A percentile compares a stretch with the other conserved stretches of the same genome.
Conservation (phyloP, 2,797 vertebrate species). For the Gobionotothen gibberifrons region DNA sequence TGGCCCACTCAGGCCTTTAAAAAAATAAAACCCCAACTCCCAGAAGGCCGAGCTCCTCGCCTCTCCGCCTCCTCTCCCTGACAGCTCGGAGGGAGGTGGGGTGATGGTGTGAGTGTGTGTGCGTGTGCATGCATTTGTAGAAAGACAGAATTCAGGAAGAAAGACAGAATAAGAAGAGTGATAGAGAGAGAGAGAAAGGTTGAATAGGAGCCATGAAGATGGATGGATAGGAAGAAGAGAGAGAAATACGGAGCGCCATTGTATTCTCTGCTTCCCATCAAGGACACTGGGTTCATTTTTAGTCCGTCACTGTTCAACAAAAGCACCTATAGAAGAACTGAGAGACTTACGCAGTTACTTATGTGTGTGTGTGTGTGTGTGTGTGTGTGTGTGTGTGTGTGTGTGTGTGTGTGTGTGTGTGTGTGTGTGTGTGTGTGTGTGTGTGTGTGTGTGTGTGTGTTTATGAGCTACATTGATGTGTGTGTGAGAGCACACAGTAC, state of each 20-base stretch:
- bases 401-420: background rate
- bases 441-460: background rate
- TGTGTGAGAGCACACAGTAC: background rate
- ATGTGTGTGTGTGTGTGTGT: background rate
- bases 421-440: background rate
- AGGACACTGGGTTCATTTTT: constrained; percentile 28
- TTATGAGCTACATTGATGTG: background rate
- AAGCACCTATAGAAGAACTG: background rate
- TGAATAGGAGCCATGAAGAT: constrained; percentile 8
- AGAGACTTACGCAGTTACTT: background rate
- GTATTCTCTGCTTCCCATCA: constrained; percentile 22
- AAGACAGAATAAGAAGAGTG: constrained; percentile 8
- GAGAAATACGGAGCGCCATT: constrained; percentile 6
- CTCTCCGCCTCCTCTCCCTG: constrained; percentile 53
- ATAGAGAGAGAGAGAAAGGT: constrained; percentile 24
- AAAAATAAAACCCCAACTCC: constrained; percentile 67
- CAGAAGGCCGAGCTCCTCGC: constrained; percentile 70
- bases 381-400: background rate
- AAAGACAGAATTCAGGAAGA: constrained; percentile 1
- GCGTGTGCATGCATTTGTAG: constrained; percentile 3
- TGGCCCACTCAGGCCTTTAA: constrained; percentile 68
- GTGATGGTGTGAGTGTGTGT: constrained; percentile 25
- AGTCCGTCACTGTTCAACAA: constrained; percentile 5
- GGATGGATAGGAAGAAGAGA: constrained; percentile 3
- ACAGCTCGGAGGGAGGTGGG: constrained; percentile 60